Evolutionary conservation across 2,888 invertebrate genomes (phyloP), one percentile per base, ranked within the genome.

Genomic region (Idaea aversata): DNA sequence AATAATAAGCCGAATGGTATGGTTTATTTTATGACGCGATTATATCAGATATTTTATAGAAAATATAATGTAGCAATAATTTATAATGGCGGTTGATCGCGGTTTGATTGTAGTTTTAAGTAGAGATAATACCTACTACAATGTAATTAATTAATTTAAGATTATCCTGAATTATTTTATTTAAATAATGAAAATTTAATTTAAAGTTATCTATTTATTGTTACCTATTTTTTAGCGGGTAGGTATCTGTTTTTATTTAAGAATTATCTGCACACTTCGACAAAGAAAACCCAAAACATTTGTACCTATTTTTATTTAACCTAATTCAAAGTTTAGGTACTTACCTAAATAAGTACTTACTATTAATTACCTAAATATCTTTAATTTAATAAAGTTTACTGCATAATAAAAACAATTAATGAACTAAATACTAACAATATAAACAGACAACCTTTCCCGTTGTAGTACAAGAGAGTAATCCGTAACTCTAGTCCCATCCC

Each of bases 11-110:
- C 67, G 67, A 69, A 83, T 81, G 76, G 77, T 79, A 77, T 77
- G 78, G 81, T 83, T 81, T 79, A 84, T 83, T 81, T 84, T 79
- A 79, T 79, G 76, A 80, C 74, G 73, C 77, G 77, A 70, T 72
- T 69, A 69, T 62, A 66, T 69, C 61, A 64, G 69, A 67, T 69
- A 67, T 68, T 73, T 59, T 66, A 66, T 68, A 63, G 59, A 61
- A 62, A 59, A 69, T 66, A 66, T 67, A 62, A 67, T 66, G 63
- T 66, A 67, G 63, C 66, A 63, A 68, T 65, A 64, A 68, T 65
- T 34, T 59, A 34, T 47, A 10, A 47, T 59, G 59, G 34, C 7
- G 16, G 59, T 34, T 59, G 59, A 59, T 59, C 59, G 34, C 16
- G 34, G 5, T 70, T 65, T 63, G 65, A 66, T 64, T 69, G 35